Evolutionary conservation across 2,888 invertebrate species (phyloP), one percentile per base, ranked within the genome.

Genomic region (Philaethria dido): DNA sequence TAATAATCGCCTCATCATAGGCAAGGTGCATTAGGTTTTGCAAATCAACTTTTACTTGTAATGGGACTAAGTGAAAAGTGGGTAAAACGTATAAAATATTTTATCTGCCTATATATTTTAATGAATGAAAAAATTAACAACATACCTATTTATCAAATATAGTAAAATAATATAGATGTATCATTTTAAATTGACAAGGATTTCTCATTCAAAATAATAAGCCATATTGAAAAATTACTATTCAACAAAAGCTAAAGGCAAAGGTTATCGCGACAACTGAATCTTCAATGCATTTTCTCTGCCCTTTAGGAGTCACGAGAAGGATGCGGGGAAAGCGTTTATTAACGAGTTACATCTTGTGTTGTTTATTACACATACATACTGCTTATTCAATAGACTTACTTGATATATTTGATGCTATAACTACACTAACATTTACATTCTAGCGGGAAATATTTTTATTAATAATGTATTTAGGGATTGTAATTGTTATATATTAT

Each of bases 191-290:
- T 16, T 29, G 16, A n/a, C 8, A 16, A 13, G n/a, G 8, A 39
- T 20, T 14, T 5, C 13, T 18, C 18, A 57, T 16, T 33, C 8
- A 33, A 8, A 8, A 33, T 33, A 33, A 29, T 1, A 33, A 33
- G 33, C 33, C 16, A 55, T 65, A 66, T 52, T 50, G 63, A 66
- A 45, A 45, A 61, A 64, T 57, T 16, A 57, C 22, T 4, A 42
- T 16, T 52, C 16, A 25, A 66, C 63, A 66, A 68, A 60, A 57
- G 39, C 44, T 25, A 55, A 63, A 71, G 82, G 78, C 83, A 81
- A 73, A 81, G 87, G 84, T 86, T 83, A 76, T 57, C 69, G 79
- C 77, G 84, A 86, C 86, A 81, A 22, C 62, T 18, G 80, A 82
- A 85, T 81, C 78, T 62, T 62, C 62, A 62, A 48, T 62, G 61